A percentile compares a stretch with the other conserved stretches of the same genome.
These are phyloP conservation scores for Agrochola lychnidis DNA, from an alignment of 2,888 invertebrate genomes.

Conservation along the genomic window DNA sequence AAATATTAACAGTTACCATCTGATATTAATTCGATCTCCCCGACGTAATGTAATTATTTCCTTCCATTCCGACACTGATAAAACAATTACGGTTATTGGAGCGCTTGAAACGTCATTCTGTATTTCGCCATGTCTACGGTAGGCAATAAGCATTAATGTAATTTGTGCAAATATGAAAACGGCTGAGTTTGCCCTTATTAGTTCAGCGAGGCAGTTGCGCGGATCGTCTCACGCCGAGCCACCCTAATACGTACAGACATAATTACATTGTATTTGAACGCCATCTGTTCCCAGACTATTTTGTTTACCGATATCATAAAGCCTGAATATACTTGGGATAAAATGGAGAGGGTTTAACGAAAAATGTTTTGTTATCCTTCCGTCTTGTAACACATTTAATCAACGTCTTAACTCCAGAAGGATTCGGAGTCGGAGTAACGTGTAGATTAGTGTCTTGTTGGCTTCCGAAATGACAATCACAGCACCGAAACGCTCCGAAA, in stretches of 20 bases:
- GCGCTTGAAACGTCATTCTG: constrained; percentile 69
- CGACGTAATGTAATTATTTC: constrained; percentile 64
- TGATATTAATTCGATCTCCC: constrained; percentile 64
- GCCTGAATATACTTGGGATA: constrained; percentile 46
- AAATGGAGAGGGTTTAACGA: constrained; percentile 35
- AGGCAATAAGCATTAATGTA: constrained; percentile 85
- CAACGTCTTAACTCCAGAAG: constrained; percentile 38
- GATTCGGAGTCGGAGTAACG: constrained; percentile 35
- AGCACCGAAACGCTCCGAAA: constrained; percentile 44
- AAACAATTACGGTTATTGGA: constrained; percentile 69
- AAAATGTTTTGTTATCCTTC: constrained; percentile 30
- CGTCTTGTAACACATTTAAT: constrained; percentile 44
- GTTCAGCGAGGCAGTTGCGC: constrained; percentile 78
- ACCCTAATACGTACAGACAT: constrained; percentile 76
- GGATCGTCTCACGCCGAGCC: constrained; percentile 64
- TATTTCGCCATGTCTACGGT: constrained; percentile 73
- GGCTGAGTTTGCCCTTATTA: constrained; percentile 84
- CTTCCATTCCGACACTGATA: constrained; percentile 62
- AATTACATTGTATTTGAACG: constrained; percentile 79
- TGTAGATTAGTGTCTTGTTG: constrained; percentile 48
- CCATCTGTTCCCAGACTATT: constrained; percentile 69
- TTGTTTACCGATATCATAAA: constrained; percentile 67
- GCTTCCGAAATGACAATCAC: constrained; percentile 54
- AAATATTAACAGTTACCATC: constrained; percentile 57
- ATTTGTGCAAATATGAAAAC: constrained; percentile 88